phyloP scores from a whole-genome alignment of 2,888 invertebrate genomes.

The Ennomos erosarius region DNA sequence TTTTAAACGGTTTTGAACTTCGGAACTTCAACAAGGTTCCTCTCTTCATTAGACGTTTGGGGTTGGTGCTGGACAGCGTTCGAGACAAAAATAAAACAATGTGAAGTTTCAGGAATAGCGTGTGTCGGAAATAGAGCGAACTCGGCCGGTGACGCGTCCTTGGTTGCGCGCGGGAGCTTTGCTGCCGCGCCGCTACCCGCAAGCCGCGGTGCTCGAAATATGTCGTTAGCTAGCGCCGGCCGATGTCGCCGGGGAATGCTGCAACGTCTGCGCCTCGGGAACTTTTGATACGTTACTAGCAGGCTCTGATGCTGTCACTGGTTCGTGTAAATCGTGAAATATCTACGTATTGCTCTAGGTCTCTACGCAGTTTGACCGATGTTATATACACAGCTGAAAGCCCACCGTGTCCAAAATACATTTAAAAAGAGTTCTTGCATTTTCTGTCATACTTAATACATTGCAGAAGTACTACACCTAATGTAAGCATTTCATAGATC shows the following conservation, averaged over 20 bases:
- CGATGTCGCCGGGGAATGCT: conserved; percentile 47
- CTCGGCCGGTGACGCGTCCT: conserved; percentile 71
- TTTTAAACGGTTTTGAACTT: conserved; percentile 36
- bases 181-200: conserved; percentile 40
- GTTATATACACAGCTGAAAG: no score
- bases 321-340: no score
- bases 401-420: no score
- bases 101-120: conserved; percentile 81
- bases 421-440: no score
- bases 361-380: background rate
- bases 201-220: conserved; percentile 62
- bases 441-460: no score
- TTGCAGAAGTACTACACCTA: no score
- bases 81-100: conserved; percentile 79
- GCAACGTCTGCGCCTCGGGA: background rate
- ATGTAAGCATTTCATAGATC: no score
- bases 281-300: conserved; percentile 34
- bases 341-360: background rate
- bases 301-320: background rate
- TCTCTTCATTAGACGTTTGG: conserved; percentile 18
- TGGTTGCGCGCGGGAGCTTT: conserved; percentile 48
- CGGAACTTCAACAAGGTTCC: conserved; percentile 27
- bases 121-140: conserved; percentile 72
- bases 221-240: conserved; percentile 67
- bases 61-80: conserved; percentile 63